Percentiles rank a stretch among this genome's conserved stretches.
These are phyloP conservation scores for Tetraneura akinire DNA, from an alignment of 1,140 invertebrate species.

Conservation along the genomic window DNA sequence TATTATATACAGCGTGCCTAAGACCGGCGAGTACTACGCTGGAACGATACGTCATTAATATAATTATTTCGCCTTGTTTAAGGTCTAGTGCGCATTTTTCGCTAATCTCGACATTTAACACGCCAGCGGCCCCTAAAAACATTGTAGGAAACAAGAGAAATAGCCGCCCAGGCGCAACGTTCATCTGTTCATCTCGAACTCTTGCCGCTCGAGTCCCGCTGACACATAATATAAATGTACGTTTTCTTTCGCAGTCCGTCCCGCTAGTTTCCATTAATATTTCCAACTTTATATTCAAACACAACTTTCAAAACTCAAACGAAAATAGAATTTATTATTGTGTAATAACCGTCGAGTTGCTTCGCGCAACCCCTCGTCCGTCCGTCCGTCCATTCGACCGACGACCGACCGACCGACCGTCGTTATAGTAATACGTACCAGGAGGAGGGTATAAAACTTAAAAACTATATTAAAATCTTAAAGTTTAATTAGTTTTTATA, in stretches of 20 bases:
- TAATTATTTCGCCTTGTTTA: constrained; percentile 36
- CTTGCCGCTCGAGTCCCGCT: background rate
- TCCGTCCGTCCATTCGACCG: background rate
- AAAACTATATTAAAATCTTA: constrained; percentile 1
- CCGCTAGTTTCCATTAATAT: constrained; percentile 28
- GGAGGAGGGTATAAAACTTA: background rate
- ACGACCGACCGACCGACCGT: background rate
- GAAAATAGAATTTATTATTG: constrained; percentile 38
- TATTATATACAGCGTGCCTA: background rate
- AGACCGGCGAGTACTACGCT: background rate
- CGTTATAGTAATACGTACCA: too few species aligned
- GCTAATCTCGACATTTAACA: constrained; percentile 45
- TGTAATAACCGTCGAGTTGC: background rate
- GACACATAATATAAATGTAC: constrained; percentile 47
- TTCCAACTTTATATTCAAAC: constrained; percentile 24
- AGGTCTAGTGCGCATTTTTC: constrained; percentile 40
- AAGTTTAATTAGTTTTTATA: constrained; percentile 44
- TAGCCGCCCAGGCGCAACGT: too few species aligned
- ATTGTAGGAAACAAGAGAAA: constrained; percentile 31
- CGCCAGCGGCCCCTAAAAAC: constrained; percentile 20
- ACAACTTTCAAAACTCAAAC: background rate
- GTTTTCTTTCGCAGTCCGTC: constrained; percentile 22
- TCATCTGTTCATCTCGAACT: constrained; percentile 29
- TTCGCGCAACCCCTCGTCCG: background rate
- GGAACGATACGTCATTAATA: constrained; percentile 18